Evolutionary conservation across 2,888 invertebrate species (phyloP).

Genomic region (Exephanes ischioxanthus): DNA sequence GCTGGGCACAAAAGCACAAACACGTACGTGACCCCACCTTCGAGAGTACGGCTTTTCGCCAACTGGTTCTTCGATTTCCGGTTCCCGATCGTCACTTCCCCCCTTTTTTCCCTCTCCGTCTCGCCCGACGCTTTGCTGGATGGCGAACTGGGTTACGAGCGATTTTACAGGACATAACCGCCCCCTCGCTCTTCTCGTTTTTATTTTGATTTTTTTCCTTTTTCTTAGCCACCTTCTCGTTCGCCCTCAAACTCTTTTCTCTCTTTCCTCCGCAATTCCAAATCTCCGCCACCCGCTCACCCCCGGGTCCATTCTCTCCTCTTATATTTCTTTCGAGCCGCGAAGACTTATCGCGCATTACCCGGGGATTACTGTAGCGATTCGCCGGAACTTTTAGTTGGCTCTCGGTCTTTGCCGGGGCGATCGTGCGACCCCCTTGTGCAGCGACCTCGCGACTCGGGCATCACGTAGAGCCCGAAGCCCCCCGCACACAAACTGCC

Average conservation of each 20-base stretch:
- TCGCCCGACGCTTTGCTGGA: constrained; percentile 53
- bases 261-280: constrained; percentile 17
- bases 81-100: constrained; percentile 45
- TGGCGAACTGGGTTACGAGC: constrained; percentile 70
- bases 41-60: constrained; percentile 54
- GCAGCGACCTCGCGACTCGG: not conserved
- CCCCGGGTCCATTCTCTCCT: not conserved
- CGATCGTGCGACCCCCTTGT: constrained; percentile 40
- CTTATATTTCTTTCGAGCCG: constrained; percentile 69
- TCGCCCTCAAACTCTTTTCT: constrained; percentile 26
- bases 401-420: constrained; percentile 57
- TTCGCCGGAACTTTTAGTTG: constrained; percentile 70
- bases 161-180: constrained; percentile 67
- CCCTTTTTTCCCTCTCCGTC: constrained; percentile 1
- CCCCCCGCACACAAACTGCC: not conserved
- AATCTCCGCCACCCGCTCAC: not conserved
- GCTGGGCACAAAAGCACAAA: constrained; percentile 14
- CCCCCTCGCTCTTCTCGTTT: constrained; percentile 1
- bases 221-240: not conserved
- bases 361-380: constrained; percentile 77
- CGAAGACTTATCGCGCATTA: constrained; percentile 80
- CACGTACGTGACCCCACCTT: constrained; percentile 54
- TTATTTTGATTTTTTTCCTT: constrained; percentile 18
- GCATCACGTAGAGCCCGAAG: not conserved
- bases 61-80: constrained; percentile 66